phyloP scores from a whole-genome alignment of 2,113 vertebrate species.

The Balaeniceps rex region DNA sequence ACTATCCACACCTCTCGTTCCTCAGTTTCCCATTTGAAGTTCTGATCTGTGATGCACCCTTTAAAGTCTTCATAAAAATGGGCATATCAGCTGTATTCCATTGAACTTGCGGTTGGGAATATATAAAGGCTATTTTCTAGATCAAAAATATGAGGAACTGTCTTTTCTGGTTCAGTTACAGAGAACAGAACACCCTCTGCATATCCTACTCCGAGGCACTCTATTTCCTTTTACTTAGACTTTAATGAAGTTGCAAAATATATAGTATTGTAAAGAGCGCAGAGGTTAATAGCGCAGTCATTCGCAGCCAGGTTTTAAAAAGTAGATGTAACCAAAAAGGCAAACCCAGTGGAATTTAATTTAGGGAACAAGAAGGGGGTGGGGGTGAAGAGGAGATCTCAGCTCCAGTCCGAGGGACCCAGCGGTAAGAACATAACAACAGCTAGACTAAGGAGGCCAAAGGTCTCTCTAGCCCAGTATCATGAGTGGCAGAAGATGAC shows the following conservation, averaged over 20 bases:
- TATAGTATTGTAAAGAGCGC: background rate
- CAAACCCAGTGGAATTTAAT: constrained; percentile 1
- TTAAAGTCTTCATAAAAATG: background rate
- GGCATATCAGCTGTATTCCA: background rate
- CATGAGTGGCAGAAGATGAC: background rate
- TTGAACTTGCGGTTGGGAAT: background rate
- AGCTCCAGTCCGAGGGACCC: background rate
- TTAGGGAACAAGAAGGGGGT: background rate
- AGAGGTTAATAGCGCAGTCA: background rate
- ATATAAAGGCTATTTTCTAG: background rate
- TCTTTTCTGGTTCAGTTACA: background rate
- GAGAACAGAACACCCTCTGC: background rate
- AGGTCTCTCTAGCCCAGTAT: background rate
- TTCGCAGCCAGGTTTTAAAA: background rate
- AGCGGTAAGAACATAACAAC: background rate
- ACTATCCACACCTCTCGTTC: background rate
- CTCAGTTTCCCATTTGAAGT: background rate
- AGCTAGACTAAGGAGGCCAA: background rate
- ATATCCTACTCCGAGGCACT: background rate
- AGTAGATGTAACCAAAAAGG: background rate
- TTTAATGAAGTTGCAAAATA: constrained; percentile 12
- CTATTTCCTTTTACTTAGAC: constrained; percentile 9
- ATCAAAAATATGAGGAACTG: background rate
- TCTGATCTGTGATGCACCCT: background rate
- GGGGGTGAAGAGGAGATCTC: background rate